Evolutionary conservation across 1,140 invertebrate species (phyloP).

Genomic region (Lepidurus couesii): DNA sequence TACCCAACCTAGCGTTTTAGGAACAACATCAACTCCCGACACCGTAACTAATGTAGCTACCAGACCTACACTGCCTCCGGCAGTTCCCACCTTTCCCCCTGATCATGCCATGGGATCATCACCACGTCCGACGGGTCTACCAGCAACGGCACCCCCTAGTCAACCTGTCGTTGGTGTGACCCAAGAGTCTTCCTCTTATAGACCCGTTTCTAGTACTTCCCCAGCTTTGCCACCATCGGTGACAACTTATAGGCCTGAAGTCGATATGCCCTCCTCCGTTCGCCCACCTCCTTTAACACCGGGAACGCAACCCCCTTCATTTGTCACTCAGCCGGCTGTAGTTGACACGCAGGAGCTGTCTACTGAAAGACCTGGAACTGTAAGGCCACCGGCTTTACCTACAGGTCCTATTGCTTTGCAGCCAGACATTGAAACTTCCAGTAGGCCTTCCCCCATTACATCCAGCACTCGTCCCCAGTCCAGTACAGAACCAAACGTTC

Average conservation of each 20-base stretch:
- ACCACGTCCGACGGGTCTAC: neutral
- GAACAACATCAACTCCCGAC: neutral
- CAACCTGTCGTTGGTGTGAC: neutral
- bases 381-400: neutral
- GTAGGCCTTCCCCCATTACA: neutral
- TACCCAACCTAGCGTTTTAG: neutral
- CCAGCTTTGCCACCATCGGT: constrained; percentile 8
- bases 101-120: neutral
- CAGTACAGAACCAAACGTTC: constrained; percentile 6
- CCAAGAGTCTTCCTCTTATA: neutral
- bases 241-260: neutral
- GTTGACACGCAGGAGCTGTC: constrained; percentile 11
- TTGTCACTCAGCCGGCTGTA: constrained; percentile 20
- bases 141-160: constrained; percentile 25
- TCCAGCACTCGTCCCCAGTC: neutral
- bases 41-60: neutral
- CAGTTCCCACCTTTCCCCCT: neutral
- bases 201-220: neutral
- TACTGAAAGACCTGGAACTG: neutral
- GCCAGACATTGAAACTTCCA: constrained; percentile 3
- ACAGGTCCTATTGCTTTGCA: neutral
- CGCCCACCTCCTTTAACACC: constrained; percentile 21
- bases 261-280: neutral
- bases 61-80: neutral
- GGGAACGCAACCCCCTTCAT: neutral